These are phyloP conservation scores for Butorides virescens DNA, from an alignment of 2,113 vertebrate genomes.

Conservation along the genomic window DNA sequence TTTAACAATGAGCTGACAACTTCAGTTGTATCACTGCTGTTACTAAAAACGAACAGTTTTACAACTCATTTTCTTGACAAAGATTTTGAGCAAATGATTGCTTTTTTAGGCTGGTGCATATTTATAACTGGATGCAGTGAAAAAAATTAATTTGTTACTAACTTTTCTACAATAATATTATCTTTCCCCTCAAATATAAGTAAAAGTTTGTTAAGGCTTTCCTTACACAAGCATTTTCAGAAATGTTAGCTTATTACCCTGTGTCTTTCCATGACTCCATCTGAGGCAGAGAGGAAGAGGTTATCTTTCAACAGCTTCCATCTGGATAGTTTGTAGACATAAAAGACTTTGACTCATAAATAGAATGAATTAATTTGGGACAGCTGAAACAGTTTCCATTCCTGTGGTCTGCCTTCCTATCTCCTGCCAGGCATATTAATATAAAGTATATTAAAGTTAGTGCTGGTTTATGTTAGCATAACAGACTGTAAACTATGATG, in stretches of 20 bases:
- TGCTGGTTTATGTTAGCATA: constrained; percentile 18
- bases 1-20: neutral
- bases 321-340: constrained; percentile 5
- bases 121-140: neutral
- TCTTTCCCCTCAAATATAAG: neutral
- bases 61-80: neutral
- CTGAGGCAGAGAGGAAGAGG: neutral
- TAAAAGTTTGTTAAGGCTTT: neutral
- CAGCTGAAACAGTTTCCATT: constrained; percentile 24
- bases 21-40: neutral
- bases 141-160: neutral
- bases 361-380: constrained; percentile 16
- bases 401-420: neutral
- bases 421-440: constrained; percentile 33
- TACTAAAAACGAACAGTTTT: neutral
- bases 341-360: constrained; percentile 4
- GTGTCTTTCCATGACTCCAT: neutral
- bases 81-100: neutral
- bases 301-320: neutral
- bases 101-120: neutral
- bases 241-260: neutral
- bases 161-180: neutral
- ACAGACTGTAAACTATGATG: constrained; percentile 6
- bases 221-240: neutral
- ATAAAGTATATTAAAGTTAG: constrained; percentile 28